Conservation (phyloP, 2,888 invertebrate species). For the Aphrophora alni region DNA sequence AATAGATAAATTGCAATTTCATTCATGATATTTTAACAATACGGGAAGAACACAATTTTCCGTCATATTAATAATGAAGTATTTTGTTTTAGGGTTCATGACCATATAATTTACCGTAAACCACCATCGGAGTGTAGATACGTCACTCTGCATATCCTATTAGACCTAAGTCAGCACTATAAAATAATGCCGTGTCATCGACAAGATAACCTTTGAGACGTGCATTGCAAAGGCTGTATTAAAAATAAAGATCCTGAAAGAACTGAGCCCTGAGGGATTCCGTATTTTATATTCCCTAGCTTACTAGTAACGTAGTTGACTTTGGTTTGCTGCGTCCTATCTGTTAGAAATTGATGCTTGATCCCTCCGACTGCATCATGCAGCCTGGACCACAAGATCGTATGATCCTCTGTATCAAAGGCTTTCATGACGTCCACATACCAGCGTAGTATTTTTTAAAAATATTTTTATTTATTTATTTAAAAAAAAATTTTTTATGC, state of each 20-base stretch:
- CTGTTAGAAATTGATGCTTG: not conserved
- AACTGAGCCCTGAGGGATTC: conserved; percentile 21
- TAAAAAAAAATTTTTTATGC: too few species aligned
- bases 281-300: not conserved
- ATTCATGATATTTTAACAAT: too few species aligned
- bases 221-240: conserved; percentile 4
- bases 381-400: not conserved
- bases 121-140: too few species aligned
- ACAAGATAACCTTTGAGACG: not conserved
- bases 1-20: not conserved
- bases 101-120: too few species aligned
- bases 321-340: not conserved
- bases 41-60: too few species aligned
- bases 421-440: not conserved
- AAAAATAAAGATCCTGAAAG: not conserved
- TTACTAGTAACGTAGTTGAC: not conserved
- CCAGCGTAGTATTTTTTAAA: not conserved
- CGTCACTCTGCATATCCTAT: too few species aligned
- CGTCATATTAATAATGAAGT: too few species aligned
- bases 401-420: conserved; percentile 3
- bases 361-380: conserved; percentile 1
- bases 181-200: conserved; percentile 10
- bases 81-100: too few species aligned
- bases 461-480: too few species aligned
- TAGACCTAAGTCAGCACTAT: not conserved